Evolutionary conservation across 1,140 invertebrate genomes (phyloP).

Genomic region (Lithobius niger): DNA sequence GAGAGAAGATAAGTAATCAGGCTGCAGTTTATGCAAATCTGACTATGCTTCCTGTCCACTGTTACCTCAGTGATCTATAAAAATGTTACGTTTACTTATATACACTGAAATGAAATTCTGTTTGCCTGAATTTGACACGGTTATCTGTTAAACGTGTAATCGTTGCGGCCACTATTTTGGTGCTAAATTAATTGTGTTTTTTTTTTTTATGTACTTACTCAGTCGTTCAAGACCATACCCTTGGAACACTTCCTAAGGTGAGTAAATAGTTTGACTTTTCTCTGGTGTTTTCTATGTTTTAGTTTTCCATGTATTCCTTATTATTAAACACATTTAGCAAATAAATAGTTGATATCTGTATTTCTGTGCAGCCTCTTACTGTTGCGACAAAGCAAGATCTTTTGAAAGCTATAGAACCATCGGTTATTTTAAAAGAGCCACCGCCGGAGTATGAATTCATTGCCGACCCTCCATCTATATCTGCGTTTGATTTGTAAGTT

Average conservation of each 20-base stretch:
- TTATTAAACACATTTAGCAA: not conserved
- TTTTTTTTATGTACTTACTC: conserved; percentile 16
- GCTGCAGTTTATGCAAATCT: no score
- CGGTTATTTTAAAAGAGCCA: conserved; percentile 87
- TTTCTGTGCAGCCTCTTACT: not conserved
- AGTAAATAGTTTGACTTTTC: conserved; percentile 15
- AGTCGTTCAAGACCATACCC: not conserved
- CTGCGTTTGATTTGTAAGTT: conserved; percentile 85
- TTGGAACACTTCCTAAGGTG: not conserved
- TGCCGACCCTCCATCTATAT: conserved; percentile 96
- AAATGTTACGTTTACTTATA: no score
- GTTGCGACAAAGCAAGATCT: conserved; percentile 58
- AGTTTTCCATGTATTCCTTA: no score
- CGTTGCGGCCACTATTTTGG: no score
- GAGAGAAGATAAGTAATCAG: no score
- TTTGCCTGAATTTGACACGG: no score
- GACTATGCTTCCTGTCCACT: no score
- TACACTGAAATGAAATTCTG: no score
- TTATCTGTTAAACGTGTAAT: no score
- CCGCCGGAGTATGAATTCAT: conserved; percentile 95
- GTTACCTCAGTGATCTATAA: no score
- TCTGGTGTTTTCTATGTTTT: not conserved
- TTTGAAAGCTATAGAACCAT: conserved; percentile 70
- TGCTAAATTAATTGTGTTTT: no score
- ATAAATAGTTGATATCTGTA: not conserved